Evolutionary conservation across 2,797 vertebrate species (phyloP), one percentile per base, ranked within the genome.

Genomic region (Gymnoscopelus braueri): DNA sequence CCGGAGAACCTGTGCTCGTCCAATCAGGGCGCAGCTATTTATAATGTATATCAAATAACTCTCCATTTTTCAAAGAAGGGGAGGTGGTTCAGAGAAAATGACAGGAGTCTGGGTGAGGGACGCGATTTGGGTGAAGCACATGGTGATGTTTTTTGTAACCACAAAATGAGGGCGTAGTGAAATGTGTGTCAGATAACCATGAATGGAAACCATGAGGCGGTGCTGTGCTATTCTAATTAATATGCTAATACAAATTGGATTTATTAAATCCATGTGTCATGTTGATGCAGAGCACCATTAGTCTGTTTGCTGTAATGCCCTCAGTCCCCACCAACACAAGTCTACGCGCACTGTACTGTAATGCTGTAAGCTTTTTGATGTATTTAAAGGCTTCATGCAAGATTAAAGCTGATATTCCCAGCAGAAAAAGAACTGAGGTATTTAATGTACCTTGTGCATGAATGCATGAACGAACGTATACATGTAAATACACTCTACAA

Each of bases 41-140:
- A 90, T 93, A 92, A 92, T 92, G 91, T 90, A 91, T 90, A 91
- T 91, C 86, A 91, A 92, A 86, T 84, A 88, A 91, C 82, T 80
- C 77, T 88, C 86, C 67, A 84, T 88, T 89, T 90, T 88, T 90
- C 83, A 89, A 86, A 82, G 77, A 86, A 85, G 65, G 66, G 68
- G 66, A 79, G 80, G 77, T 61, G 80, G 78, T 72, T 84, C 51
- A 67, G 56, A 77, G 73, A 77, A 78, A 84, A 71, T 80, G 80
- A 85, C 81, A 83, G 75, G 58, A 70, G 76, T 73, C 78, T 67
- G 78, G 54, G 29, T 32, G 49, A 69, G 72, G 68, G 51, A 3
- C 65, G 56, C 62, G 73, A 81, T 72, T 83, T 70, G 69, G 72
- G 72, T 70, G 65, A 66, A 82, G 51, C 39, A 69, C 81, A 67